Base-by-base conservation (phyloP, 2,888 invertebrate species). In the Lasioglossum vierecki region DNA sequence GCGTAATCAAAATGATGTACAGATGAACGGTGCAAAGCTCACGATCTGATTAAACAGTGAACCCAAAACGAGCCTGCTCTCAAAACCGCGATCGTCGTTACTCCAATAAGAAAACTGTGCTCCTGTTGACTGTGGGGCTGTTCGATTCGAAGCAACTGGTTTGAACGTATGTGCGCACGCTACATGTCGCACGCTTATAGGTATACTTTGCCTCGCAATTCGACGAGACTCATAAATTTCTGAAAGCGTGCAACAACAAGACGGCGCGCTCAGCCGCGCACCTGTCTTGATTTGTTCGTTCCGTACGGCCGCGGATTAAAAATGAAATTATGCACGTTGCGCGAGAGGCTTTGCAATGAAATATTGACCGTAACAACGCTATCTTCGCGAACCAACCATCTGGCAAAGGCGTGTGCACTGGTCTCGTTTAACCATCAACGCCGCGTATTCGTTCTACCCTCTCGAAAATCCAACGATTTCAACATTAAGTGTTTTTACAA, bases 261-360 rank as follows among this genome's bases (percentile, higher is more conserved):
- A 44, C 44, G 35, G 30, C 13, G 6, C 74, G n/a, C 35, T 57
- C 18, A 1, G 41, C 13, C 22, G 57, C 9, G 15, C 41, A 74
- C 22, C 53, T 57, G 26, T 26, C n/a, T 72, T 15, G 35, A 57
- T 71, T 76, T 63, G 75, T 75, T 63, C 72, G 73, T 76, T 86
- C 79, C 72, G 49, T 77, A 72, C 73, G 49, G 53, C 30, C 30
- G 30, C 60, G 84, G 86, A 89, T 89, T 89, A 89, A 89, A 84
- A 89, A 84, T 83, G 44, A 83, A 85, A 89, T 89, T 89, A 89
- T 79, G 79, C 83, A 83, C 66, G 73, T 60, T 66, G 76, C 53
- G 22, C 70, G 73, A 30, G 13, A 46, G 75, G 76, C 70, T 78
- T 82, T 53, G 74, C 79, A 44, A 77, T 84, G 82, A 89, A 89